Base-by-base conservation (phyloP, 1,140 invertebrate genomes). In the Pteromalus puparum region DNA sequence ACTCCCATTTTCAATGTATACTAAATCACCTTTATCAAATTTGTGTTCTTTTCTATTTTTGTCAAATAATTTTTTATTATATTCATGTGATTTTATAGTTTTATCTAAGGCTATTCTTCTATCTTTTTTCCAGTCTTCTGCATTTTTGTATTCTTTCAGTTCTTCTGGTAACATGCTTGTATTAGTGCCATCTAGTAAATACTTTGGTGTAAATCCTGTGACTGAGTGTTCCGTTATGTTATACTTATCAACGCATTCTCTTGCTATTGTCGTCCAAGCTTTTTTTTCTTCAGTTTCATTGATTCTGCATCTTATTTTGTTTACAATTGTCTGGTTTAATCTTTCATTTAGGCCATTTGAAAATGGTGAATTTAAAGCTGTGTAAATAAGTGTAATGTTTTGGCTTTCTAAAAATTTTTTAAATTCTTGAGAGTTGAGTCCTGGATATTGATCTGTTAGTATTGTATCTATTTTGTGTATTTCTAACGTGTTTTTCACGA, bases 1-100 rank as follows among this genome's bases (percentile, higher is more conserved):
- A 65, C 87, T 87, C 0, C 87, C 86, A 84, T 89, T 89, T 88
- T 89, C 87, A 15, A 89, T 74, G 30, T 87, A 88, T 42, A 89
- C 86, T 18, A 81, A 30, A 67, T 89, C 86, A 30, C 79, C 86
- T 21, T 85, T 76, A 7, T 89, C 84, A 1, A 87, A 87, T 18
- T 78, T 21, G 61, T 83, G 70, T 30, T 88, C 34, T 81, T 81
- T 81, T 73, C 86, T 84, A 75, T 85, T 30, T 81, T 78, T 38
- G 79, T 89, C 86, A 79, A 79, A 89, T 67, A 82, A 61, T 83
- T 82, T 85, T 4, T 89, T 88, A 81, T 88, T 89, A 30, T 88
- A 88, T 46, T 88, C 77, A 68, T 89, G 86, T 61, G 81, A 87
- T 83, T 87, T 88, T 75, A 82, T 87, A 24, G 74, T 85, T 48